Conservation (phyloP, 2,113 vertebrate species). For the Coptodon rendalli region DNA sequence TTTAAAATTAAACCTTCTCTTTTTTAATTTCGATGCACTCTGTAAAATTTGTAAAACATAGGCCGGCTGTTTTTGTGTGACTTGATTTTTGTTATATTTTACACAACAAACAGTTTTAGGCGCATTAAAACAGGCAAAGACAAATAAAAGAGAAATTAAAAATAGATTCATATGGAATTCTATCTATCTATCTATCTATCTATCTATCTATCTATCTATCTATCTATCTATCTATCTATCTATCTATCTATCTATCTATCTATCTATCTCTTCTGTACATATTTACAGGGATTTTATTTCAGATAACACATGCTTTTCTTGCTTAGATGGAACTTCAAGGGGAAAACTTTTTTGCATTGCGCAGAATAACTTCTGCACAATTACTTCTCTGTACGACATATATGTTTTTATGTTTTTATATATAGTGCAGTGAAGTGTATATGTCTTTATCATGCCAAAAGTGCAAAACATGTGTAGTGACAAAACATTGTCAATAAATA, state of each 20-base stretch:
- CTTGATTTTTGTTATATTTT: background rate
- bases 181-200: no score
- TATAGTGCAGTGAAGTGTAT: background rate
- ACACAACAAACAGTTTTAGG: background rate
- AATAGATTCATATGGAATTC: background rate
- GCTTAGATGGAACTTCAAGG: background rate
- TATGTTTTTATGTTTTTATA: background rate
- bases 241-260: no score
- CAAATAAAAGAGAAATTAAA: background rate
- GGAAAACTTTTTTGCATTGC: background rate
- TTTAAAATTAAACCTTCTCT: background rate
- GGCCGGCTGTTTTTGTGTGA: background rate
- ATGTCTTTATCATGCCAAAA: background rate
- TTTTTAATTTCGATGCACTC: background rate
- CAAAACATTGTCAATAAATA: background rate
- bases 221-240: no score
- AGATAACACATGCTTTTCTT: background rate
- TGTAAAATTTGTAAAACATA: background rate
- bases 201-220: no score
- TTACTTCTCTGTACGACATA: background rate
- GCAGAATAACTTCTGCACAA: background rate
- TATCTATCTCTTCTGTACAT: background rate
- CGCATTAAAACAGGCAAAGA: background rate
- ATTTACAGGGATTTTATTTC: background rate
- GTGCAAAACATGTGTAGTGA: background rate